Base-by-base conservation (phyloP, 2,797 vertebrate genomes). In the Coregonus sp. region DNA sequence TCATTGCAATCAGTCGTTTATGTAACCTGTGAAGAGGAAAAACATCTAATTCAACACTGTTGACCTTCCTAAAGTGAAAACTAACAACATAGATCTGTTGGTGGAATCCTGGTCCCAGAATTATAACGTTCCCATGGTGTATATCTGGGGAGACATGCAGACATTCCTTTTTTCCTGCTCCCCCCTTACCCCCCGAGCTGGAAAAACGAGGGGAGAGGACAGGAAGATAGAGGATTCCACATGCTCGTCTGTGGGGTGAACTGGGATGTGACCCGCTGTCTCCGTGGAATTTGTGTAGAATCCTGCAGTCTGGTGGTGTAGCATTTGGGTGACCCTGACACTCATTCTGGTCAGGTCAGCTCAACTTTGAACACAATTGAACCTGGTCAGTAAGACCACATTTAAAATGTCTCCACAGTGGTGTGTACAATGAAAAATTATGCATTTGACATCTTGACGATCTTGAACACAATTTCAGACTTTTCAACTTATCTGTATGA, bases 171-270 rank as follows among this genome's bases (percentile, higher is more conserved):
- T 78, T 89, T 87, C 84, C 84, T 86, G 84, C 83, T 84, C 84
- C 89, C 83, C 90, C 88, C 88, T 86, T 83, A 5, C 80, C 77
- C 33, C 52, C 79, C 82, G 81, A 86, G 80, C 59, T 72, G 75
- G 84, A 69, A 79, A 69, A 70, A 68, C 29, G 16, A 18, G 75
- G 74, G 20, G 52, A 68, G 33, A 51, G 54, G 80, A 88, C 82
- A 85, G 87, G 89, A 91, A 90, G 84, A 59, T 47, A 11, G 25
- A 78, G 89, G 88, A 91, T 91, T 86, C 87, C 75, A 59, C 33
- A 71, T 85, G 78, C 79, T 80, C 84, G 78, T 81, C 84, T 81
- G 87, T 76, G 14, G 65, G 1, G 16, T 78, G 69, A 77, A 59
- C 51, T 72, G 52, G 56, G 72, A 75, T 72, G 52, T 29, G 33